phyloP scores from a whole-genome alignment of 1,140 invertebrate genomes.

The Camponotus floridanus region DNA sequence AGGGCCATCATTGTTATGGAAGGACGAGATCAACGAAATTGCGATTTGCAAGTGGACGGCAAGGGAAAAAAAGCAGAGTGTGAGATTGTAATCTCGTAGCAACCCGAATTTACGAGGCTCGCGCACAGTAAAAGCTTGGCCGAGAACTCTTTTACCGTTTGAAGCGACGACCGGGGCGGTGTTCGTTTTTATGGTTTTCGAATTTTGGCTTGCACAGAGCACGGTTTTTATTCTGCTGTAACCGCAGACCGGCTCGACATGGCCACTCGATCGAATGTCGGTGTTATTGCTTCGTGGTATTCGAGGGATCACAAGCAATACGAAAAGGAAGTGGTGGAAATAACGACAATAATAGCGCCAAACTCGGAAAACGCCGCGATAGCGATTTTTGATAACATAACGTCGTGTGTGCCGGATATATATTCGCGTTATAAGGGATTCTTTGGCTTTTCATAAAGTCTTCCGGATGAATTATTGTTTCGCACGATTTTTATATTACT shows the following conservation, averaged over 20 bases:
- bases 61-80: constrained; percentile 1
- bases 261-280: constrained; percentile 47
- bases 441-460: neutral
- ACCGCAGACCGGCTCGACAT: constrained; percentile 9
- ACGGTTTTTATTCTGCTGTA: constrained; percentile 14
- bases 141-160: constrained; percentile 69
- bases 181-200: constrained; percentile 50
- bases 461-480: neutral
- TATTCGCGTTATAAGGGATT: constrained; percentile 15
- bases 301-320: constrained; percentile 40
- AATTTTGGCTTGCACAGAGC: constrained; percentile 18
- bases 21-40: constrained; percentile 18
- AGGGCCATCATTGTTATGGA: constrained; percentile 14
- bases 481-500: neutral
- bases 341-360: constrained; percentile 39
- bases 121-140: constrained; percentile 69
- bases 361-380: constrained; percentile 24
- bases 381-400: constrained; percentile 21
- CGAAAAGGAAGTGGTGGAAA: constrained; percentile 49
- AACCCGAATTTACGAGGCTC: constrained; percentile 76
- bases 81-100: constrained; percentile 18
- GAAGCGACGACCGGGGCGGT: neutral
- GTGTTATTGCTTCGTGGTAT: constrained; percentile 52
- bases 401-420: constrained; percentile 3
- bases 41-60: constrained; percentile 11